Base-by-base conservation (phyloP, 2,113 vertebrate genomes). In the Oenanthe oenanthe region DNA sequence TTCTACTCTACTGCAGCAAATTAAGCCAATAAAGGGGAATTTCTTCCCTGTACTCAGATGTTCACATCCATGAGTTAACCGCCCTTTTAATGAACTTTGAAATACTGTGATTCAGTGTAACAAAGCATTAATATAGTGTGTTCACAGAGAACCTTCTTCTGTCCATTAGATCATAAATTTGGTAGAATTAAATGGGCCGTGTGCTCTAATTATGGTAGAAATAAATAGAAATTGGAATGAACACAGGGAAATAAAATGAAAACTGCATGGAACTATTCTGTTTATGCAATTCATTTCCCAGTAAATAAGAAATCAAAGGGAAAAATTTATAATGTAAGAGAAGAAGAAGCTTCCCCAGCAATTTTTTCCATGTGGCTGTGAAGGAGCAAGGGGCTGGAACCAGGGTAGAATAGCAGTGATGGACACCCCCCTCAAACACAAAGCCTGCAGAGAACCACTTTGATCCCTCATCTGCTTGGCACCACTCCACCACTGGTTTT, bases 171-270 rank as follows among this genome's bases (percentile, higher is more conserved):
- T 89, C 77, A 76, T 92, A 92, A 95, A 94, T 86, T 86, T 81
- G 25, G 72, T 78, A 65, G 70, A 92, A 96, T 88, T 94, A 93
- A 95, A 94, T 88, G 88, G 89, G 91, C 79, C 32, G 2, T 67
- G 85, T 47, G 38, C 82, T 94, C 36, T 92, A 92, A 96, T 92
- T 94, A 80, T 63, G 87, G 85, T 22, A 67, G 66, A 94, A 92
- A 93, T 93, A 91, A 95, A 96, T 28, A 93, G 71, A 80, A 83
- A 96, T 36, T 57, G 54, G 67, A 90, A 92, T 34, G 76, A 95
- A 92, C 68, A 42, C 43, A 48, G 45, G 86, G 84, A 95, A 92
- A 95, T 85, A 86, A 93, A 94, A 78, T 6, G 16, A 89, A 94
- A 92, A 93, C 65, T 83, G 77, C 57, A 43, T 29, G 48, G n/a